phyloP scores from a whole-genome alignment of 2,113 vertebrate species.

The Aspiorhynchus laticeps region DNA sequence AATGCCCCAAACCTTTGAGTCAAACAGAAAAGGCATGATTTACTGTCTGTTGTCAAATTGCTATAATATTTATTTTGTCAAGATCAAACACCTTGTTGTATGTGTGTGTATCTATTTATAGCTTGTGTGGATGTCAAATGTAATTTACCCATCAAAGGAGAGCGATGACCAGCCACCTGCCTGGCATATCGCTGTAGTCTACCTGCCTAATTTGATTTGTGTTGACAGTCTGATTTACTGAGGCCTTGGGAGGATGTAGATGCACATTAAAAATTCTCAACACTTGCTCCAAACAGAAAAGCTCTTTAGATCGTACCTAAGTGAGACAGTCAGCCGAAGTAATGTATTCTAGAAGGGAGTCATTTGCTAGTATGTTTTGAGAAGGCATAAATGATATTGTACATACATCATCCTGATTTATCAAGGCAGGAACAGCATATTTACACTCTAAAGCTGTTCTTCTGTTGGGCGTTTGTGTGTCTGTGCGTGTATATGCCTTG shows the following conservation, averaged over 20 bases:
- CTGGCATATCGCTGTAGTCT: constrained; percentile 44
- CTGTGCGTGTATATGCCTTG: neutral
- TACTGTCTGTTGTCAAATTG: neutral
- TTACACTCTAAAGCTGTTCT: neutral
- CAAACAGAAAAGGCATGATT: neutral
- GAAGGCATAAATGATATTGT: neutral
- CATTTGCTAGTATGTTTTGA: constrained; percentile 20
- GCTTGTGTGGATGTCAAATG: constrained; percentile 49
- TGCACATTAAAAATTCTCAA: constrained; percentile 51
- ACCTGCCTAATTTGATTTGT: constrained; percentile 60
- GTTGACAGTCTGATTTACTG: constrained; percentile 58
- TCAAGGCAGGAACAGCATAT: neutral
- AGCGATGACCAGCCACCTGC: constrained; percentile 50
- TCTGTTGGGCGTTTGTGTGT: neutral
- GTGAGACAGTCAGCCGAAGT: constrained; percentile 29
- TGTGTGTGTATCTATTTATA: constrained; percentile 49
- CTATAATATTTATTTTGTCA: neutral
- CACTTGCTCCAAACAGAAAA: constrained; percentile 49
- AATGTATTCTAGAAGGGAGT: neutral
- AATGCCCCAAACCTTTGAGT: neutral
- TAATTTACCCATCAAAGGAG: constrained; percentile 58
- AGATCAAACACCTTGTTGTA: constrained; percentile 12
- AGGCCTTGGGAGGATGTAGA: constrained; percentile 40
- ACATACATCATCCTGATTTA: constrained; percentile 20
- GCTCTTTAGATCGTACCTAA: constrained; percentile 29